Base-by-base conservation (phyloP, 1,140 invertebrate genomes). In the Argopecten irradians region DNA sequence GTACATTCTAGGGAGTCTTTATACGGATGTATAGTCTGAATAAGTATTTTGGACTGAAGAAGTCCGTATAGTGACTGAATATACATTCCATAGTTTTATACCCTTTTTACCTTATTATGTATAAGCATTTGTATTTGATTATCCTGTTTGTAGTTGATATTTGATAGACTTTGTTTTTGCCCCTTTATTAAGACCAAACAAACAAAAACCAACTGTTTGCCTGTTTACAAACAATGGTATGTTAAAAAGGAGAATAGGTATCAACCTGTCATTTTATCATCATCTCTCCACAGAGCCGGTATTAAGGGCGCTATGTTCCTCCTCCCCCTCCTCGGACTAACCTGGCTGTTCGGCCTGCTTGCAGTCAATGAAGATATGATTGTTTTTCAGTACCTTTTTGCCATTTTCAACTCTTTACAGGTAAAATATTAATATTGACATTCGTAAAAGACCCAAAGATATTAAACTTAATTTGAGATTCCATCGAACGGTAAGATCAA, bases 301-400 rank as follows among this genome's bases (percentile, higher is more conserved):
- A 85, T 92, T 9, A 94, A 93, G 83, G 93, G 92, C 1, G 90
- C 91, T 0, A 34, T 94, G 19, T 91, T 93, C 28, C 88, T 94
- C 3, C 43, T 92, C 3, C 94, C 93, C 5, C 91, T 96, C 0
- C 93, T 96, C 0, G 96, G 96, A 16, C 91, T 96, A 1, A 96
- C 96, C 0, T 96, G 96, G 96, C 92, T 96, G 0, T 95, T 96
- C 86, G 96, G 96, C 8, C 92, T 96, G 7, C 92, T 96, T 28
- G 95, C 96, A 9, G 94, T 96, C 22, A 96, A 96, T 88, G 90
- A 95, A 83, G 92, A 93, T 5, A 89, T 95, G 34, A 88, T 96
- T 0, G 91, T 95, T 22, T 96, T 96, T 90, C 95, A 96, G 85
- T 96, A 96, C 90, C 87, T 96, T 22, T 96, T 96, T 92, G 96